Conservation (phyloP, 2,113 vertebrate genomes). For the Poeciliopsis retropinna region DNA sequence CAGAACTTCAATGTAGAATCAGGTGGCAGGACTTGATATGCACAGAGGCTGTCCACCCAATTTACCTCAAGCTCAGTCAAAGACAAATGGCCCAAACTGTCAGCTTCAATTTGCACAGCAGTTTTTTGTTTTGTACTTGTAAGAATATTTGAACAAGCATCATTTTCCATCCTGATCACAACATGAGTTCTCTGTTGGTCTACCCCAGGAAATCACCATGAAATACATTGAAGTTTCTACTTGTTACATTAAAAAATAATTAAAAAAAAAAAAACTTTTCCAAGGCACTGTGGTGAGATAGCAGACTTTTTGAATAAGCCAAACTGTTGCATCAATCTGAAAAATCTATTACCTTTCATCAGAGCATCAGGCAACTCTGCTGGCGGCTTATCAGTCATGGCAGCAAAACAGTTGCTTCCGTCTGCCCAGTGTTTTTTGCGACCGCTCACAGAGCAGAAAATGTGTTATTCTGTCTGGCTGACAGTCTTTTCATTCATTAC, state of each 20-base stretch:
- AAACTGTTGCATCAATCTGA: not conserved
- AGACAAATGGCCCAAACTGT: too few relatives aligned
- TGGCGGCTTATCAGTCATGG: conserved; percentile 20
- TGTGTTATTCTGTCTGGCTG: conserved; percentile 21
- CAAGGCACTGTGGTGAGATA: not conserved
- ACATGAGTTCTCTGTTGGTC: not conserved
- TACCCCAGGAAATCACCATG: not conserved
- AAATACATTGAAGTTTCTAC: not conserved
- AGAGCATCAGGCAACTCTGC: not conserved
- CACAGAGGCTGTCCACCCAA: too few relatives aligned
- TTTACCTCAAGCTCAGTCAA: too few relatives aligned
- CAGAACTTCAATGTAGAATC: too few relatives aligned
- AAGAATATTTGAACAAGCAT: too few relatives aligned
- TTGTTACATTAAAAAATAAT: not conserved
- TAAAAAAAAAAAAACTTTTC: not conserved
- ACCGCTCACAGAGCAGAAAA: conserved; percentile 28
- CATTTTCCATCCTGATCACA: not conserved
- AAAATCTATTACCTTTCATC: conserved; percentile 7
- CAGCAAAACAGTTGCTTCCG: conserved; percentile 31
- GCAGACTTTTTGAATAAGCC: not conserved
- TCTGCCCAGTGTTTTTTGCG: conserved; percentile 23
- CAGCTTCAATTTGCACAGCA: too few relatives aligned
- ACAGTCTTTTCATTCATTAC: conserved; percentile 9
- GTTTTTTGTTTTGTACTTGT: too few relatives aligned
- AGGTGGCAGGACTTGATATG: too few relatives aligned